Base-by-base conservation (phyloP, 1,140 invertebrate species). In the Camponotus floridanus region DNA sequence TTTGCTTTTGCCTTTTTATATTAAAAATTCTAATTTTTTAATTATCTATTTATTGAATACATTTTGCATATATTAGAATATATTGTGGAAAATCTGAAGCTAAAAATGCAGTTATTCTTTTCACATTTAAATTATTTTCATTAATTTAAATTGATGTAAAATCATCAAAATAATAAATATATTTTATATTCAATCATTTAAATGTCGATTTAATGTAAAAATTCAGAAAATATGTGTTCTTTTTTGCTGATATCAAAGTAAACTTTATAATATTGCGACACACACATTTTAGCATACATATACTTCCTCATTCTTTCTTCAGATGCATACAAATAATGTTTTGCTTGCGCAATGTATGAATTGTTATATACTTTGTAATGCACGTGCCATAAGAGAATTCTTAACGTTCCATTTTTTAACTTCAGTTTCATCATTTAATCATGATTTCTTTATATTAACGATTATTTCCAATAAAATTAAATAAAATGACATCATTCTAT, bases 341-440 rank as follows among this genome's bases (percentile, higher is more conserved):
- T 11, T 45, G 59, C 39, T 78, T 78, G 42, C 42, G 65, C 76
- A 78, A 78, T 6, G 26, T 65, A 5, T 3, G 61, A 78, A 78
- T 78, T 48, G 74, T 78, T 65, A 48, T 18, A 78, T n/a, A n/a
- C n/a, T 78, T 65, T 78, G 6, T 48, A 65, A 78, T 65, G 26
- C 26, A 9, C 26, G n/a, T 65, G 26, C 31, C 39, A 18, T 48
- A 65, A 65, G 64, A 78, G 64, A 78, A 65, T 48, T 78, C 42
- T 65, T 62, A 7, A 8, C 57, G 36, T 78, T 48, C 18, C 18
- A 45, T 76, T 64, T 21, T 64, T 33, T 64, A 15, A 2, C 18
- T 76, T 62, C 11, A 18, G 36, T 62, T 62, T 76, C 26, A 45
- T 45, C 11, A 48, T 64, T 78, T n/a, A 71, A 36, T 7, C 42